These are phyloP conservation scores for Neosilurus hyrtlii DNA, from an alignment of 2,797 vertebrate species.

Conservation along the genomic window DNA sequence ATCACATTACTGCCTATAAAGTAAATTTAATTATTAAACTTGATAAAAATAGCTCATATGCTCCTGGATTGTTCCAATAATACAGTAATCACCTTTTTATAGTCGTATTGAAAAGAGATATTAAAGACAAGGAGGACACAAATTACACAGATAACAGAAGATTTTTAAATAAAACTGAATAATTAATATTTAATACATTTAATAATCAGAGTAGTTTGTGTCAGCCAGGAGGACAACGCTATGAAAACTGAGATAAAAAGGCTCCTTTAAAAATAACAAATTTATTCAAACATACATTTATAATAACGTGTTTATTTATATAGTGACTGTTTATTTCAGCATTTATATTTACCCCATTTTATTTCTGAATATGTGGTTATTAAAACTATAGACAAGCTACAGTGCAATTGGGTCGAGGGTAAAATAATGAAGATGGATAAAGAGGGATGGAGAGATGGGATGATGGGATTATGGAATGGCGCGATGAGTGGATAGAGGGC, in stretches of 20 bases:
- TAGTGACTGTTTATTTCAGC: background rate
- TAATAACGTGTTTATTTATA: background rate
- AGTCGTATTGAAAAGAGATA: background rate
- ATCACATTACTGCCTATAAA: background rate
- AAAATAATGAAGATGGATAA: background rate
- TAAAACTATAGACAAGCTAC: background rate
- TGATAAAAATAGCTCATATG: background rate
- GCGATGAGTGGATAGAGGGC: background rate
- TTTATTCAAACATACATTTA: background rate
- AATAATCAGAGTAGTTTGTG: background rate
- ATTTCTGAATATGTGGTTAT: background rate
- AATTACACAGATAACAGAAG: background rate
- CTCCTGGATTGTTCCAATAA: background rate
- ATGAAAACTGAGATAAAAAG: background rate
- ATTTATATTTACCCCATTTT: background rate
- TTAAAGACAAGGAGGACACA: background rate
- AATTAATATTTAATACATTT: background rate
- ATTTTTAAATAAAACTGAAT: background rate
- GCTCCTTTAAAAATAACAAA: background rate
- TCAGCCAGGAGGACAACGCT: background rate
- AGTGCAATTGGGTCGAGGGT: background rate
- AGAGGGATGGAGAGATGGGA: background rate
- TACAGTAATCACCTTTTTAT: background rate
- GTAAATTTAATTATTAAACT: background rate
- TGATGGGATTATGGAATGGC: too few relatives aligned